phyloP scores from a whole-genome alignment of 2,888 invertebrate species.

The Pollenia angustigena region DNA sequence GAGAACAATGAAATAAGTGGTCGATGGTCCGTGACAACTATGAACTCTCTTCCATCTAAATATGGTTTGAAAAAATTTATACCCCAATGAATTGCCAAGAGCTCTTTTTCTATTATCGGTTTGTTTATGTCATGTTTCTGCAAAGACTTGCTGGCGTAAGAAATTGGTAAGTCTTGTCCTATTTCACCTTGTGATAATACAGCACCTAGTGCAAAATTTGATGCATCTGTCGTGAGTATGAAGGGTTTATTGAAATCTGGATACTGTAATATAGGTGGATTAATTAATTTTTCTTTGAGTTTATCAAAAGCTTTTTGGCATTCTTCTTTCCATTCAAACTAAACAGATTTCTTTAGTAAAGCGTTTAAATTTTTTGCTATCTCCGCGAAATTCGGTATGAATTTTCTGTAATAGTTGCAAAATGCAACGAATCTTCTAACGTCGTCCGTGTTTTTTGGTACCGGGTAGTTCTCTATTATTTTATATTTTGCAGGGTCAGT shows the following conservation, averaged over 20 bases:
- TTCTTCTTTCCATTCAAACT: no score
- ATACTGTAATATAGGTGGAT: constrained; percentile 9
- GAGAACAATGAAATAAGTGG: background rate
- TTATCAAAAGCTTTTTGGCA: constrained; percentile 2
- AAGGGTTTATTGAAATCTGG: background rate
- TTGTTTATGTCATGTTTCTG: constrained; percentile 12
- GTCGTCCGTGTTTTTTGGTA: no score
- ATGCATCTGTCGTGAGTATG: constrained; percentile 16
- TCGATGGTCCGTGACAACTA: constrained; percentile 1
- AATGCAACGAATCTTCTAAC: no score
- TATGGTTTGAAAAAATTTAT: constrained; percentile 14
- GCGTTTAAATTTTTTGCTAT: no score
- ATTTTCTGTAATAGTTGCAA: no score
- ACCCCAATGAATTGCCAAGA: constrained; percentile 16
- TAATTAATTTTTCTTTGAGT: constrained; percentile 1
- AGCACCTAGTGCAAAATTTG: constrained; percentile 27
- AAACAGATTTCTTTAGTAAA: no score
- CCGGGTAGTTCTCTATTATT: no score
- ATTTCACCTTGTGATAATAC: constrained; percentile 23
- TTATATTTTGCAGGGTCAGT: no score
- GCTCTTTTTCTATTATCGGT: constrained; percentile 18
- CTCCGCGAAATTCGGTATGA: no score
- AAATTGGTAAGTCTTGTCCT: constrained; percentile 24
- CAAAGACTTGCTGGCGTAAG: constrained; percentile 11
- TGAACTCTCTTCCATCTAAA: constrained; percentile 2